Conservation (phyloP, 1,140 invertebrate species). For the Drosophila oshimai region DNA sequence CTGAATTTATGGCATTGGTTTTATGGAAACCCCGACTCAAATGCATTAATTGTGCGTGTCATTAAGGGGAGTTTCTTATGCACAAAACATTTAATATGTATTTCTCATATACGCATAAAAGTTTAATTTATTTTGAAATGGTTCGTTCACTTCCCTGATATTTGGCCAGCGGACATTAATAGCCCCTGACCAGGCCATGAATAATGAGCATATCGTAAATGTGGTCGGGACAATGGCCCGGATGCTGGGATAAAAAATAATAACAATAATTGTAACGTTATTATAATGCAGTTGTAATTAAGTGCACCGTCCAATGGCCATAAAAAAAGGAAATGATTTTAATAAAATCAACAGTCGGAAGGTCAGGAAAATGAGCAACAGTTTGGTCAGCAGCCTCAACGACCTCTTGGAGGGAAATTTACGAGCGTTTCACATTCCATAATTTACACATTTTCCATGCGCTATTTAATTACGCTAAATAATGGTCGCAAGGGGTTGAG, state of each 20-base stretch:
- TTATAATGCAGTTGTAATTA: slow-evolving; percentile 62
- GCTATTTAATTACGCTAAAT: slow-evolving; percentile 52
- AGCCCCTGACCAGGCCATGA: slow-evolving; percentile 43
- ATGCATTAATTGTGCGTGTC: slow-evolving; percentile 54
- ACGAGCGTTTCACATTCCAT: slow-evolving; percentile 43
- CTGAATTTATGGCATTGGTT: slow-evolving; percentile 44
- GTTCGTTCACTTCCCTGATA: slow-evolving; percentile 7
- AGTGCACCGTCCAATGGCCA: slow-evolving; percentile 36
- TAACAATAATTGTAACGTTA: slow-evolving; percentile 58
- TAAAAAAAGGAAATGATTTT: slow-evolving; percentile 39
- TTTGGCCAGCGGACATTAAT: slow-evolving; percentile 47
- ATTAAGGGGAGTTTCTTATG: slow-evolving; percentile 50
- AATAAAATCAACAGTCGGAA: slow-evolving; percentile 49
- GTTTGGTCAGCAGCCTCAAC: slow-evolving; percentile 39
- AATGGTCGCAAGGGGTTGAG: slow-evolving; percentile 16
- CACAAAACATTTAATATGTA: slow-evolving; percentile 52
- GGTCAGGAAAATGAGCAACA: slow-evolving; percentile 33
- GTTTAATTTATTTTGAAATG: slow-evolving; percentile 57
- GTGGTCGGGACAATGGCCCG: slow-evolving; percentile 17
- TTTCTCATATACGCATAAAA: slow-evolving; percentile 38
- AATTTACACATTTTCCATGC: slow-evolving; percentile 48
- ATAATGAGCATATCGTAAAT: slow-evolving; percentile 55
- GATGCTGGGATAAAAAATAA: slow-evolving; percentile 38
- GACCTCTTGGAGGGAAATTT: slow-evolving; percentile 32
- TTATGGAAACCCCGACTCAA: slow-evolving; percentile 29